Evolutionary conservation across 2,797 vertebrate genomes (phyloP).

Genomic region (Sebastes nivosus): DNA sequence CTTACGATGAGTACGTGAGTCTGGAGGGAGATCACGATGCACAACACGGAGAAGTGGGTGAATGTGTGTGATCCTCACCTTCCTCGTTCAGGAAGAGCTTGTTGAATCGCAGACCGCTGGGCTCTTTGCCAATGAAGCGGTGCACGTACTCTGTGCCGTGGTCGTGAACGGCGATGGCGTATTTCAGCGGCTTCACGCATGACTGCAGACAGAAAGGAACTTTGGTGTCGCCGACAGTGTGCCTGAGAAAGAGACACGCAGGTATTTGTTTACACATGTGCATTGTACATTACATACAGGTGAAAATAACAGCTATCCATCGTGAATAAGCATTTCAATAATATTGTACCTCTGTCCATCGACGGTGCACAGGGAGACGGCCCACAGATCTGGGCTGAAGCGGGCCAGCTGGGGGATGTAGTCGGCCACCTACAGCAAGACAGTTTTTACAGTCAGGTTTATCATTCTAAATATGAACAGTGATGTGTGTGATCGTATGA

Average conservation of each 20-base stretch:
- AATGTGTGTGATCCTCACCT: slow-evolving; percentile 81
- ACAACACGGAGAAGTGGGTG: neutral
- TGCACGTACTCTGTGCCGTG: slow-evolving; percentile 97
- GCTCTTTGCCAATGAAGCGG: slow-evolving; percentile 97
- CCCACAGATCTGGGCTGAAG: slow-evolving; percentile 98
- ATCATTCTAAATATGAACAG: neutral
- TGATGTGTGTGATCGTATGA: neutral
- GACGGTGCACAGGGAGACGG: slow-evolving; percentile 94
- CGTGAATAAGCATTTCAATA: neutral
- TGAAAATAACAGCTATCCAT: neutral
- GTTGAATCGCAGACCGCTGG: slow-evolving; percentile 97
- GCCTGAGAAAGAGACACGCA: slow-evolving; percentile 76
- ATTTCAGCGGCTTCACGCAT: slow-evolving; percentile 97
- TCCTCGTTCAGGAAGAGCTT: slow-evolving; percentile 98
- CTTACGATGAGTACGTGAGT: neutral
- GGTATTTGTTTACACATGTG: neutral
- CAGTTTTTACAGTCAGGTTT: neutral
- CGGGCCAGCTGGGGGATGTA: slow-evolving; percentile 98
- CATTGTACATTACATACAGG: neutral
- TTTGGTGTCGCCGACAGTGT: slow-evolving; percentile 97
- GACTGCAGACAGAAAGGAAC: slow-evolving; percentile 98
- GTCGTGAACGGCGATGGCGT: slow-evolving; percentile 95
- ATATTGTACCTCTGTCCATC: slow-evolving; percentile 93
- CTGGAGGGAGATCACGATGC: neutral
- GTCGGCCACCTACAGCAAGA: slow-evolving; percentile 90